Evolutionary conservation across 2,888 invertebrate genomes (phyloP), one percentile per base, ranked within the genome.

Genomic region (Dasysyrphus tricinctus): DNA sequence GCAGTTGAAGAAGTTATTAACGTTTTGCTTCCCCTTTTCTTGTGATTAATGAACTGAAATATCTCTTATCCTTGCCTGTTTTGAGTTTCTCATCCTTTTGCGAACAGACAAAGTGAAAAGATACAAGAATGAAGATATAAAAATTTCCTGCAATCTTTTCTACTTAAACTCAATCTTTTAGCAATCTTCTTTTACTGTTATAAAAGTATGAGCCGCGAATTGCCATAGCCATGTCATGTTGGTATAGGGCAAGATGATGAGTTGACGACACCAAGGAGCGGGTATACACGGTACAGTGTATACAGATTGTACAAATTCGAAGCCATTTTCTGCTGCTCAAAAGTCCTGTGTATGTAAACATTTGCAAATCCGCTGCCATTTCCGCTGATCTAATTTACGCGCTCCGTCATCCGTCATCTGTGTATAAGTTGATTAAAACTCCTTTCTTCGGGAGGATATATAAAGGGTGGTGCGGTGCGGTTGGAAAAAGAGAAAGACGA

Each of bases 21-120:
- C 65, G 75, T 49, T 44, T 44, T 63, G 42, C 49, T 76, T 61
- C 34, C 37, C 42, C 44, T 76, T 63, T 75, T 44, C 67, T 65
- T 59, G 80, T 84, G 80, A 84, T 84, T 84, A 84, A 84, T 84
- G 84, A 84, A 80, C 75, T 84, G 80, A 80, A 80, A 84, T 84
- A 84, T 80, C 76, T 84, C 51, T 84, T 80, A 76, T 80, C 80
- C 75, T 84, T 74, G 74, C 47, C 54, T 69, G n/a, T 74, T 69
- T 57, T 63, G 63, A 83, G 80, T 80, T 80, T 49, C 42, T 75
- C 49, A 69, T 79, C n/a, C 42, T 29, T 74, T 24, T 61, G 5
- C 19, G 49, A 42, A 32, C 29, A 51, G 37, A 14, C 54, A 59
- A 16, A 69, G 49, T 67, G 49, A 51, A 54, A 37, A 47, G 19